Conservation (phyloP, 2,113 vertebrate genomes). For the Varanus komodoensis region DNA sequence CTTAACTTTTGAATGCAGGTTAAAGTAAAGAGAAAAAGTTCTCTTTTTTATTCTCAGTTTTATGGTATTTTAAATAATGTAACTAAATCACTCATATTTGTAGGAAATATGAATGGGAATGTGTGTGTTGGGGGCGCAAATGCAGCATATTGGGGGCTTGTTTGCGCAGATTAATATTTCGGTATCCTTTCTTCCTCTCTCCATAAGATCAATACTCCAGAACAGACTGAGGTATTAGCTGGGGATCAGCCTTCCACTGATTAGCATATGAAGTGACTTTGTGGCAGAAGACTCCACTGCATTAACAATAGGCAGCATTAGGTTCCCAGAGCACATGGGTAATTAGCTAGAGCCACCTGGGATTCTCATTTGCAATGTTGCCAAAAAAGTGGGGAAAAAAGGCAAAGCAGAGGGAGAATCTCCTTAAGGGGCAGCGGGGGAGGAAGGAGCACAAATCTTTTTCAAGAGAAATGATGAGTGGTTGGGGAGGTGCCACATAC, state of each 20-base stretch:
- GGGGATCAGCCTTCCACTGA: slow-evolving; percentile 64
- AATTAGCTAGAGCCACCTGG: slow-evolving; percentile 69
- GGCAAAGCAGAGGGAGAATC: slow-evolving; percentile 44
- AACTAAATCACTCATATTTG: too few relatives aligned
- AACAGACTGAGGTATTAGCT: slow-evolving; percentile 51
- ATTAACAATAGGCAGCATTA: slow-evolving; percentile 67
- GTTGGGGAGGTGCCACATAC: slow-evolving; percentile 3
- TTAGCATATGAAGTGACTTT: slow-evolving; percentile 71
- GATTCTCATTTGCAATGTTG: slow-evolving; percentile 57
- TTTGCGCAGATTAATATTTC: slow-evolving; percentile 33
- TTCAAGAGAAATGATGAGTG: slow-evolving; percentile 1
- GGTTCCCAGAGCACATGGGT: slow-evolving; percentile 58
- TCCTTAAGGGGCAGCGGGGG: background rate
- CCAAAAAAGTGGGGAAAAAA: background rate
- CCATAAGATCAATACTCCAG: slow-evolving; percentile 49
- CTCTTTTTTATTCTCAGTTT: background rate
- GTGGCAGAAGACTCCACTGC: slow-evolving; percentile 62
- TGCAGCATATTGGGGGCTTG: slow-evolving; percentile 35
- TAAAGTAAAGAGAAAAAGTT: rapidly evolving
- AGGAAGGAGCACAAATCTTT: slow-evolving; percentile 40
- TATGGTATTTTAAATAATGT: too few relatives aligned
- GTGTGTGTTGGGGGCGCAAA: background rate
- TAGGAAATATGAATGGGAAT: background rate
- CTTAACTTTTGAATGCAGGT: background rate
- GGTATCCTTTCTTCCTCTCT: slow-evolving; percentile 20